A percentile compares a stretch with the other conserved stretches of the same genome.
phyloP scores from a whole-genome alignment of 2,888 invertebrate genomes.

The Epinotia brunnichana region DNA sequence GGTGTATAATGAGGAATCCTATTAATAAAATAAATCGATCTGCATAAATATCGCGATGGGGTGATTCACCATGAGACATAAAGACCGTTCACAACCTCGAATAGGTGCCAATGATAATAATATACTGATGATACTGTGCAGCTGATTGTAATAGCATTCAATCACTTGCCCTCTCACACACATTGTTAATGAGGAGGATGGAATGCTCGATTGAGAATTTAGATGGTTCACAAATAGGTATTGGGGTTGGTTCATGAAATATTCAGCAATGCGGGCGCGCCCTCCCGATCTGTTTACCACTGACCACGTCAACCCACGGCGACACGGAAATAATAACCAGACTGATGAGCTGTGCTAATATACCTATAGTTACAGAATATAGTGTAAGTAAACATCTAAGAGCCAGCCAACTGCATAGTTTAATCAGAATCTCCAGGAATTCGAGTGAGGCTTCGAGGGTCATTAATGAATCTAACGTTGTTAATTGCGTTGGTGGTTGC shows the following conservation, averaged over 20 bases:
- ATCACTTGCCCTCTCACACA: not conserved
- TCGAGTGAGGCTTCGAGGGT: not conserved
- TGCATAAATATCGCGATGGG: constrained; percentile 23
- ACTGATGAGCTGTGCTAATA: not conserved
- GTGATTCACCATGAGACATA: constrained; percentile 28
- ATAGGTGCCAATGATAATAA: not conserved
- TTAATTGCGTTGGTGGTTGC: not conserved
- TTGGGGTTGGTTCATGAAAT: constrained; percentile 69
- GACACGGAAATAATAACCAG: constrained; percentile 63
- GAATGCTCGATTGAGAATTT: constrained; percentile 48
- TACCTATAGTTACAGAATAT: not conserved
- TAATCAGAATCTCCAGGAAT: not conserved
- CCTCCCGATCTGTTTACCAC: constrained; percentile 68
- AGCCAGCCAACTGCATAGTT: not conserved
- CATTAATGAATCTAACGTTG: not conserved
- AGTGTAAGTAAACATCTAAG: not conserved
- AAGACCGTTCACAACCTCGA: not conserved
- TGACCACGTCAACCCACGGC: constrained; percentile 56
- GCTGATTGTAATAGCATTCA: constrained; percentile 5
- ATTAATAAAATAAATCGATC: constrained; percentile 22
- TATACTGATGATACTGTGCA: not conserved
- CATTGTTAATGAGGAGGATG: not conserved
- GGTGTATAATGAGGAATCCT: not conserved
- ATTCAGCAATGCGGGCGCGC: constrained; percentile 64
- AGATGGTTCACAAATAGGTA: constrained; percentile 64